These are phyloP conservation scores for Cassiopea xamachana DNA, from an alignment of 30 jellyfish, hydroid and myxozoan genomes.

Conservation along the genomic window DNA sequence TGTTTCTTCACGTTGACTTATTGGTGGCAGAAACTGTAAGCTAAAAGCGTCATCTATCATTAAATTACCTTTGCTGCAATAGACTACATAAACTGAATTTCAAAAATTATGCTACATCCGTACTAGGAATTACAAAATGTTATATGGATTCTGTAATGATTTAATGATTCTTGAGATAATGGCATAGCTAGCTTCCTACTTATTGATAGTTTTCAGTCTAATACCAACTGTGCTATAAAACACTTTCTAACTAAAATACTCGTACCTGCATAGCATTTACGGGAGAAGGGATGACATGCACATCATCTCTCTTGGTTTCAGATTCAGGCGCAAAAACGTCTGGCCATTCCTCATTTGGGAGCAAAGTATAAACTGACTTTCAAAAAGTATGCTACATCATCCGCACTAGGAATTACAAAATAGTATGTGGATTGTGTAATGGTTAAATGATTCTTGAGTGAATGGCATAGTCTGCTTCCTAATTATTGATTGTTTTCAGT, in stretches of 20 bases:
- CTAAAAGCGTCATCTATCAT: background rate
- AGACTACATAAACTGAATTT: background rate
- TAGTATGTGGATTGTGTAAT: too few species aligned
- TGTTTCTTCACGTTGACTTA: background rate
- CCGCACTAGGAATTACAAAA: background rate
- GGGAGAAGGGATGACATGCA: background rate
- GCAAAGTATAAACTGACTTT: background rate
- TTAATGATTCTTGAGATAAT: too few species aligned
- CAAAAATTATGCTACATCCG: background rate
- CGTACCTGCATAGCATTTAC: background rate
- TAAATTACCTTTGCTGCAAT: background rate
- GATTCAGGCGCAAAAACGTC: background rate
- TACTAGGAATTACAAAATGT: too few species aligned
- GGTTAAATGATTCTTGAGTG: too few species aligned
- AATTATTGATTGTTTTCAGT: too few species aligned
- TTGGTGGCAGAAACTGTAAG: background rate
- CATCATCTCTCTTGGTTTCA: background rate
- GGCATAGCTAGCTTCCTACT: too few species aligned
- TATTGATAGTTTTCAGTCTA: too few species aligned
- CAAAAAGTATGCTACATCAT: background rate
- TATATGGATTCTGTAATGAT: too few species aligned
- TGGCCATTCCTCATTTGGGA: background rate
- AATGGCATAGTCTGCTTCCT: too few species aligned
- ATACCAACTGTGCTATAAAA: background rate
- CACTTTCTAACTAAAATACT: background rate